These are phyloP conservation scores for Oreochromis niloticus DNA, from an alignment of 2,113 vertebrate genomes.

Conservation along the genomic window DNA sequence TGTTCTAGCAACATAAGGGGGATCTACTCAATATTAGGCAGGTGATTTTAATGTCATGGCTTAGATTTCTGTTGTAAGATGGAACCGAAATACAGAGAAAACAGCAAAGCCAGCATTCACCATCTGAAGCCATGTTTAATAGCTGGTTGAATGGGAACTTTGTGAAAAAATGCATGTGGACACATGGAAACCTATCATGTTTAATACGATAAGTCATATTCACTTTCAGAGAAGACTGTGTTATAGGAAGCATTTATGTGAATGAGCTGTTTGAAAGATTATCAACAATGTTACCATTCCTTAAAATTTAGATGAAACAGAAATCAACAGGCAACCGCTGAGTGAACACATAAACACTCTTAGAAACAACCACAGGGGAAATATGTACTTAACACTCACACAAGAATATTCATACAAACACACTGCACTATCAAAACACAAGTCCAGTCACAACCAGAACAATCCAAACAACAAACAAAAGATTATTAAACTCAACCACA, in stretches of 20 bases:
- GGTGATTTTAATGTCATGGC: not conserved
- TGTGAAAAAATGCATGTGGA: not conserved
- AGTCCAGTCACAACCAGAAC: not conserved
- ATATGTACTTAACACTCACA: not conserved
- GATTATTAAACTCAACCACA: not conserved
- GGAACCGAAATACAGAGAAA: not conserved
- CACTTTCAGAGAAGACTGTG: not conserved
- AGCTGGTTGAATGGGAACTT: not conserved
- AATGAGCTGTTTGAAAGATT: not conserved
- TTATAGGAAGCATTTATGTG: not conserved
- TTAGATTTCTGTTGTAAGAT: not conserved
- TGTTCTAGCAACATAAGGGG: not conserved
- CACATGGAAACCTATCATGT: not conserved
- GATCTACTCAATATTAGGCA: not conserved
- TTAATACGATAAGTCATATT: not conserved
- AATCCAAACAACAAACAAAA: not conserved
- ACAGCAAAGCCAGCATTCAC: not conserved
- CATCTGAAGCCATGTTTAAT: not conserved
- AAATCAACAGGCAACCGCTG: not conserved
- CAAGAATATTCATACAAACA: not conserved
- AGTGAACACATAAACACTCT: not conserved
- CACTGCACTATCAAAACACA: not conserved
- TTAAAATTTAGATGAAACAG: not conserved
- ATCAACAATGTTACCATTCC: not conserved
- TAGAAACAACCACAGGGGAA: not conserved